phyloP scores from a whole-genome alignment of 2,797 vertebrate species.

The Ctenopoma multispine region DNA sequence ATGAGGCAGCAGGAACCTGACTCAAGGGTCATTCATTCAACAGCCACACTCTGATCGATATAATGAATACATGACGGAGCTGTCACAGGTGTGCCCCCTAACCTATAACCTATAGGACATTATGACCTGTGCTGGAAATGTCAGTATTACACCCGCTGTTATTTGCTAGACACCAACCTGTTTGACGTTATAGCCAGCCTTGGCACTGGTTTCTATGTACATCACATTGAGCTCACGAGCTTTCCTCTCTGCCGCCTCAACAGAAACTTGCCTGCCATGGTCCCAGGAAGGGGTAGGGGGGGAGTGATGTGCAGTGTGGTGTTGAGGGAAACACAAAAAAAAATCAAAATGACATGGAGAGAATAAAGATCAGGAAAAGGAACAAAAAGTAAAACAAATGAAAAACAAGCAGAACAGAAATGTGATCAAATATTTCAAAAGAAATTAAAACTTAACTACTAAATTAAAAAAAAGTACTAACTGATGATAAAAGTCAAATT shows the following conservation, averaged over 20 bases:
- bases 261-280: constrained; percentile 88
- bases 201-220: constrained; percentile 89
- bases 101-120: constrained; percentile 34
- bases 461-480: constrained; percentile 57
- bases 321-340: constrained; percentile 68
- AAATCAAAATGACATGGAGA: constrained; percentile 72
- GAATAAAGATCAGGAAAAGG: constrained; percentile 54
- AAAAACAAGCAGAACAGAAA: constrained; percentile 60
- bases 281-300: constrained; percentile 61
- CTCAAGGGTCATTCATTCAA: constrained; percentile 48
- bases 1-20: constrained; percentile 60
- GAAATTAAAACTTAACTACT: constrained; percentile 50
- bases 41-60: constrained; percentile 49
- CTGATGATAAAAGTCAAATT: constrained; percentile 68
- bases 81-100: constrained; percentile 30
- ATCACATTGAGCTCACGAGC: constrained; percentile 88
- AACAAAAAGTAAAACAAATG: constrained; percentile 50
- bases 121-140: constrained; percentile 33
- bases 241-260: constrained; percentile 89
- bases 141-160: constrained; percentile 51
- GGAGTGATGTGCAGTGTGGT: constrained; percentile 59
- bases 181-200: constrained; percentile 88
- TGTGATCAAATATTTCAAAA: constrained; percentile 57
- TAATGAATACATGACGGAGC: constrained; percentile 32
- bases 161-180: constrained; percentile 83